These are phyloP conservation scores for Athalia circularis DNA, from an alignment of 2,888 invertebrate species.

Conservation along the genomic window DNA sequence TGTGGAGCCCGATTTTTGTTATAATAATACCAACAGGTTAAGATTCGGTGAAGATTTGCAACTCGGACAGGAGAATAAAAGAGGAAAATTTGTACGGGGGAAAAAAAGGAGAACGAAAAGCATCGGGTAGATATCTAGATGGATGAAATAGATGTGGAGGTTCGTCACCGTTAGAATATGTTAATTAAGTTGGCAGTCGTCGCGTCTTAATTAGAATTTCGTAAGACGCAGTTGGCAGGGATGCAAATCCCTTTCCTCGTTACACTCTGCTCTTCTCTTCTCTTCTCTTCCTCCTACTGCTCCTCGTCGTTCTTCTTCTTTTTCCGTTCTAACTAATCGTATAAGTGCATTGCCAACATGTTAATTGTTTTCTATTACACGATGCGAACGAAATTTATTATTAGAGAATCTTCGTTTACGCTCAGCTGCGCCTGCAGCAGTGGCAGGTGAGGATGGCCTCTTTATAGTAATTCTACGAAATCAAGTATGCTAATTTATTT, in stretches of 20 bases:
- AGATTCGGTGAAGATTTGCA: constrained; percentile 2
- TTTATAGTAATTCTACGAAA: too few species aligned
- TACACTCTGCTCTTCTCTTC: constrained; percentile 31
- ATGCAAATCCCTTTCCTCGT: constrained; percentile 5
- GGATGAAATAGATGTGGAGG: constrained; percentile 38
- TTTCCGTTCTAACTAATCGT: constrained; percentile 39
- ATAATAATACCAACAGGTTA: too few species aligned
- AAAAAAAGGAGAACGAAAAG: constrained; percentile 26
- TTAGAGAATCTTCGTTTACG: too few species aligned
- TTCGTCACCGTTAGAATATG: constrained; percentile 48
- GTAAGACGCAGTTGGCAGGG: constrained; percentile 38
- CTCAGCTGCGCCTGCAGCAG: too few species aligned
- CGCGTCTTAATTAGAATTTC: constrained; percentile 38
- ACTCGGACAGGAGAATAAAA: too few species aligned
- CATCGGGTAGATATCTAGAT: constrained; percentile 34
- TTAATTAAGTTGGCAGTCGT: constrained; percentile 55
- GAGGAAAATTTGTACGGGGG: too few species aligned
- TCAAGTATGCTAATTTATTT: constrained; percentile 13
- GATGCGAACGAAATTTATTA: neutral
- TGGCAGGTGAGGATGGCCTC: too few species aligned
- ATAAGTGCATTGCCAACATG: constrained; percentile 30
- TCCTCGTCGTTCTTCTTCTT: constrained; percentile 45
- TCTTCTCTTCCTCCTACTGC: constrained; percentile 37
- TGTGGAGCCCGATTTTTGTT: neutral
- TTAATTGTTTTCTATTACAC: constrained; percentile 14